phyloP scores from a whole-genome alignment of 2,888 invertebrate genomes.

The Cerastis rubricosa region DNA sequence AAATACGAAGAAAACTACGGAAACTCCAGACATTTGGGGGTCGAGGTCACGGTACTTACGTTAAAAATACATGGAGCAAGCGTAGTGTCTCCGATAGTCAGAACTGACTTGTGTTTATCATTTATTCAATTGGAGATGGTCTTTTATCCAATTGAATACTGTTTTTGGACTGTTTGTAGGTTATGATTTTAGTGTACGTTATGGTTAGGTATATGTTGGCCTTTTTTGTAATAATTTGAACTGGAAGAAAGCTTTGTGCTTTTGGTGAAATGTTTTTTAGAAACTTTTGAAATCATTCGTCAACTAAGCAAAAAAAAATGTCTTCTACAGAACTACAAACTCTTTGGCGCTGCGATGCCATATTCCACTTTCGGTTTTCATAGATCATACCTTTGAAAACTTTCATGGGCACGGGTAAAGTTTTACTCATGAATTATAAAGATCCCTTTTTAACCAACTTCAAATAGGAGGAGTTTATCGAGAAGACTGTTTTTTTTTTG shows the following conservation, averaged over 20 bases:
- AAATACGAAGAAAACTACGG: conserved; percentile 37
- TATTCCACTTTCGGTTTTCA: neutral
- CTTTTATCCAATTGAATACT: conserved; percentile 36
- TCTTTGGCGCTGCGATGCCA: neutral
- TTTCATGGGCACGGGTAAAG: neutral
- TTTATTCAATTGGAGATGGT: conserved; percentile 39
- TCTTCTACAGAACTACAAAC: neutral
- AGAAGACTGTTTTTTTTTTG: no score
- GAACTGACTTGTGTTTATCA: conserved; percentile 18
- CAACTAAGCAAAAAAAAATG: neutral
- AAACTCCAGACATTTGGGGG: conserved; percentile 20
- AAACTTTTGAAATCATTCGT: neutral
- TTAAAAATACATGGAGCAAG: conserved; percentile 45
- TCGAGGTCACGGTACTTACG: conserved; percentile 42
- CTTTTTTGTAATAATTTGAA: neutral
- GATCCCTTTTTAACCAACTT: no score
- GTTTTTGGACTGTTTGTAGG: conserved; percentile 14
- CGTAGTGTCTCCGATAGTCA: conserved; percentile 14
- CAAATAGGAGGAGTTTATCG: no score
- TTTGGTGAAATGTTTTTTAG: neutral
- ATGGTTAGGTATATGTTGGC: neutral
- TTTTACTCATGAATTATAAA: neutral
- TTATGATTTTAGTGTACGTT: conserved; percentile 6
- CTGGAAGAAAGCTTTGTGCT: neutral
- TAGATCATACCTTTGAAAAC: neutral